A percentile compares a stretch with the other conserved stretches of the same genome.
phyloP scores from a whole-genome alignment of 2,113 vertebrate genomes.

The Uria aalge region DNA sequence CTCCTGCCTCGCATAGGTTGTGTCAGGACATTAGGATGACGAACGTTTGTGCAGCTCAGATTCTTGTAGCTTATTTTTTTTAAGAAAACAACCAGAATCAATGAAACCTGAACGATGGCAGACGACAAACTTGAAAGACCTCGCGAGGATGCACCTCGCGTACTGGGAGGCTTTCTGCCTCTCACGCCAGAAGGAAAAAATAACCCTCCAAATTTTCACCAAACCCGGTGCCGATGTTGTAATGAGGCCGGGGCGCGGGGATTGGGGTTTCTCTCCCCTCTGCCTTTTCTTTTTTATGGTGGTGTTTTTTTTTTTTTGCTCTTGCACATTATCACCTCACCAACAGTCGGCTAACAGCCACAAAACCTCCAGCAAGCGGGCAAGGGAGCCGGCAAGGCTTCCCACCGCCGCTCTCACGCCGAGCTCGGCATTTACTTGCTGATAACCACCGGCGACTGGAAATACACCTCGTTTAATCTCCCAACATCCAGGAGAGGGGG shows the following conservation, averaged over 20 bases:
- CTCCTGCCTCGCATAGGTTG: constrained; percentile 20
- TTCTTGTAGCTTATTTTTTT: constrained; percentile 39
- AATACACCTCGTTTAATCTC: constrained; percentile 69
- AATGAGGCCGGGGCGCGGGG: background rate
- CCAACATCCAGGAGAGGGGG: constrained; percentile 29
- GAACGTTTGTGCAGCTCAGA: constrained; percentile 31
- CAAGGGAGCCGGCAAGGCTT: background rate
- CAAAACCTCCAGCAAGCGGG: constrained; percentile 59
- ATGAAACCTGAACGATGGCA: constrained; percentile 23
- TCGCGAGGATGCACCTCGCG: constrained; percentile 13
- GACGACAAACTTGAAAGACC: constrained; percentile 53
- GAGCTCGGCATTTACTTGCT: constrained; percentile 55
- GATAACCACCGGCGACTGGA: constrained; percentile 63
- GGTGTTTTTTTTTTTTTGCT: background rate
- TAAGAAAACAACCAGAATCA: constrained; percentile 41
- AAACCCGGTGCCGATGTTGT: background rate
- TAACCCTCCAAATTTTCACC: background rate
- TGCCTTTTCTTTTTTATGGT: background rate
- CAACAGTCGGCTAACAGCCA: constrained; percentile 60
- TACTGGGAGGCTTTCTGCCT: background rate
- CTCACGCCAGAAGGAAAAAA: background rate
- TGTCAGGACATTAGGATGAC: constrained; percentile 35
- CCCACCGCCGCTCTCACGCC: constrained; percentile 27
- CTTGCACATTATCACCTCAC: constrained; percentile 43
- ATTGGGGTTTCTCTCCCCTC: background rate